Evolutionary conservation across 2,797 vertebrate species (phyloP), one percentile per base, ranked within the genome.

Genomic region (Schizothorax lantsangensis): DNA sequence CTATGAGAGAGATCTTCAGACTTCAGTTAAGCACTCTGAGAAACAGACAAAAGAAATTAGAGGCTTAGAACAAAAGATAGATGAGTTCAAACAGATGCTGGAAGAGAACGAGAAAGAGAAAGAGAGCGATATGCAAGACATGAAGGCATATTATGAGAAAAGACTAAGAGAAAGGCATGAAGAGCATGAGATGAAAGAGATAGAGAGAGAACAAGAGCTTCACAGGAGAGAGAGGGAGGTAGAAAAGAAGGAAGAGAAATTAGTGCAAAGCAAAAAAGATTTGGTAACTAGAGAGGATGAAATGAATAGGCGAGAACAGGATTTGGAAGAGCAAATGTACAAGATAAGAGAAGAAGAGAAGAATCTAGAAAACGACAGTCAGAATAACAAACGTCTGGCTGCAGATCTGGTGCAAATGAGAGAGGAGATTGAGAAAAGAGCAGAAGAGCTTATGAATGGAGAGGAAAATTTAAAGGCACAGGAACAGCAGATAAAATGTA

Each of bases 141-240:
- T 92, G 71, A 92, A 77, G 86, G 87, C 84, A 6, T n/a, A 64
- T 79, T 90, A 88, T 49, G 88, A 92, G 80, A 81, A 43, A 62
- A 78, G 84, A 59, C 62, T 91, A 79, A 72, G 23, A 0, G 81
- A 87, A 87, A 91, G 69, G 88, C 87, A 62, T 30, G 82, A 83
- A 12, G 86, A 89, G 84, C 73, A 86, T 71, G 81, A 86, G 14
- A n/a, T 86, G 14, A 68, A 86, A 30, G 81, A 75, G 54, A 82
- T 75, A 8, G 88, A 88, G 64, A 82, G 75, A 54, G 88, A 90
- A 36, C 74, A 36, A 66, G 71, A 68, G 2, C 79, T 89, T 57
- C 78, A 81, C 47, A 88, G 43, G 2, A 87, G 83, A 89, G 89
- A 91, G 83, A 54, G 81, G n/a, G 85, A 88, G 75, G n/a, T 88